Evolutionary conservation across 1,140 invertebrate species (phyloP).

Genomic region (Heliconius himera): DNA sequence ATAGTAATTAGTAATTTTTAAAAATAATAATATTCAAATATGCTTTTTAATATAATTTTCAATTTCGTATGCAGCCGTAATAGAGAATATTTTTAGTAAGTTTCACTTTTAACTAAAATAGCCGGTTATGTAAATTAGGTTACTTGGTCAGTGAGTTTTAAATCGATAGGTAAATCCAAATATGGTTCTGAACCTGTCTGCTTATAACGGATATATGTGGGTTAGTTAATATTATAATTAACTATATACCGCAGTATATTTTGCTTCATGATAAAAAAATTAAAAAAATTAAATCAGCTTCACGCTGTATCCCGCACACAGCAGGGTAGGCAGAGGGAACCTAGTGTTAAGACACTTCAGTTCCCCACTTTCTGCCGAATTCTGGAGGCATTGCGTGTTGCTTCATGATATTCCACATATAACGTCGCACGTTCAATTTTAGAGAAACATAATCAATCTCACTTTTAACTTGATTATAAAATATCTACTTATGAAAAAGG

Average conservation of each 20-base stretch:
- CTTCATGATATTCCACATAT: too few species aligned
- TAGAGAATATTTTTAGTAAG: neutral
- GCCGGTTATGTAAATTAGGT: neutral
- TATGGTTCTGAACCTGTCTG: neutral
- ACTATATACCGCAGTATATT: neutral
- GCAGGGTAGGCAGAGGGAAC: too few species aligned
- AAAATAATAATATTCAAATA: neutral
- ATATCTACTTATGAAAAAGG: too few species aligned
- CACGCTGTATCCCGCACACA: too few species aligned
- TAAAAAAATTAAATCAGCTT: too few species aligned
- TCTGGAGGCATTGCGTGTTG: too few species aligned
- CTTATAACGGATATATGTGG: neutral
- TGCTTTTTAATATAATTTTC: neutral
- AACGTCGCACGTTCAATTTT: too few species aligned
- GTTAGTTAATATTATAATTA: neutral
- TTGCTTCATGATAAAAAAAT: neutral
- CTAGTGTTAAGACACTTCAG: too few species aligned
- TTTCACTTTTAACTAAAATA: neutral
- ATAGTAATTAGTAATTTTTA: too few species aligned
- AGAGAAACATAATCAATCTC: too few species aligned
- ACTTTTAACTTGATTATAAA: too few species aligned
- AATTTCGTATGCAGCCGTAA: neutral
- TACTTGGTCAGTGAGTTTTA: neutral
- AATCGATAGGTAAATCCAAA: slow-evolving; percentile 2
- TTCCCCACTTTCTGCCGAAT: too few species aligned